phyloP scores from a whole-genome alignment of 2,888 invertebrate species.

The Rotaria sp. region DNA sequence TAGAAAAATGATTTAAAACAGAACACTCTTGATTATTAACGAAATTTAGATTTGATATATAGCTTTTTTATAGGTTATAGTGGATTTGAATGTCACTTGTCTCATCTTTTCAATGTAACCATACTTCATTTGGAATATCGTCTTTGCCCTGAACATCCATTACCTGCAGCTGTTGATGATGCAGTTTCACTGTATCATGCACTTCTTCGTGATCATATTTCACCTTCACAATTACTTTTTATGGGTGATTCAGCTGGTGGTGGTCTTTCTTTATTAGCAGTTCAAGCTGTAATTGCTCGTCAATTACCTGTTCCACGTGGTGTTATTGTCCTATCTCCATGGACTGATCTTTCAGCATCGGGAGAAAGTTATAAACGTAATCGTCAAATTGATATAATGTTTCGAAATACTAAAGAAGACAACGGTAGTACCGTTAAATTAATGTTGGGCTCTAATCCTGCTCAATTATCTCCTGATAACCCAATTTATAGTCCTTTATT shows the following conservation, averaged over 20 bases:
- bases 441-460: neutral
- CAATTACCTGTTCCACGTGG: neutral
- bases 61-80: neutral
- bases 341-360: neutral
- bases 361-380: slow-evolving; percentile 21
- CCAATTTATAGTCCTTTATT: neutral
- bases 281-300: neutral
- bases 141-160: slow-evolving; percentile 4
- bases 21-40: too few relatives aligned
- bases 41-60: too few relatives aligned
- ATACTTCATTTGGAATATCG: slow-evolving; percentile 30
- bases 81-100: slow-evolving; percentile 5
- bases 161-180: neutral
- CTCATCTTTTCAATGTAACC: neutral
- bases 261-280: neutral
- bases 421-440: neutral
- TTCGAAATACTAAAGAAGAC: neutral
- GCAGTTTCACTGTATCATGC: neutral
- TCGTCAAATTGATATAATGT: neutral
- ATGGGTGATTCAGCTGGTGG: slow-evolving; percentile 16
- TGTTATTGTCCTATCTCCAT: slow-evolving; percentile 6
- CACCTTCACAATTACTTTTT: neutral
- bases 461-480: neutral
- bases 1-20: too few relatives aligned
- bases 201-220: neutral